Base-by-base conservation (phyloP, 2,888 invertebrate species). In the Ptychoptera albimana region DNA sequence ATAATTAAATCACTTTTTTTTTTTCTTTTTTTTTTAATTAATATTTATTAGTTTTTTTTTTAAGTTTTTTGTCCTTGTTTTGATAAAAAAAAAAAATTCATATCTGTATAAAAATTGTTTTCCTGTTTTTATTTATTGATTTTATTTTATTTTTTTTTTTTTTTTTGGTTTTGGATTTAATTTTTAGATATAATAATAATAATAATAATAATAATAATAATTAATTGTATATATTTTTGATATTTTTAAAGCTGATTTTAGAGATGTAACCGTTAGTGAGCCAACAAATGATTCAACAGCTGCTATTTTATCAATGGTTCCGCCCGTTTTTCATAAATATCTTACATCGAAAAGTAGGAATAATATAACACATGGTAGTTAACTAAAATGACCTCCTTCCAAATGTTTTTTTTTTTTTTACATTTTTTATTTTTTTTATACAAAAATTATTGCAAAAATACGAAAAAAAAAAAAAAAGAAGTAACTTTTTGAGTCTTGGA, bases 261-360 rank as follows among this genome's bases (percentile, higher is more conserved):
- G 71, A 64, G 73, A 74, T 49, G 60, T 62, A 2, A 52, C 58
- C 46, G 49, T 60, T 38, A 54, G 50, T 37, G 64, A 64, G 49
- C 66, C 73, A 43, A 64, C 72, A 54, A 85, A 86, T 60, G 84
- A 85, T 56, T 82, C 80, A 1, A 75, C 77, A 44, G 79, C 79
- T 51, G 80, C 84, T 53, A 82, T 87, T 44, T 69, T 85, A 50
- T 82, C 82, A 48, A 74, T 85, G 70, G 85, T 87, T 51, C 86
- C 86, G 37, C 77, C 77, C 30, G 80, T 83, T 51, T 69, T 86
- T 51, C 86, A 86, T 67, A 86, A 85, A 70, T 85, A 79, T 65
- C 67, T 82, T 50, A 78, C 78, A 14, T 73, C 77, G 37, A 77
- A 75, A 54, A 70, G 76, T 16, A 74, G 70, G 55, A 81, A 81